Conservation (phyloP, 2,888 invertebrate genomes). For the Caenorhabditis drosophilae region DNA sequence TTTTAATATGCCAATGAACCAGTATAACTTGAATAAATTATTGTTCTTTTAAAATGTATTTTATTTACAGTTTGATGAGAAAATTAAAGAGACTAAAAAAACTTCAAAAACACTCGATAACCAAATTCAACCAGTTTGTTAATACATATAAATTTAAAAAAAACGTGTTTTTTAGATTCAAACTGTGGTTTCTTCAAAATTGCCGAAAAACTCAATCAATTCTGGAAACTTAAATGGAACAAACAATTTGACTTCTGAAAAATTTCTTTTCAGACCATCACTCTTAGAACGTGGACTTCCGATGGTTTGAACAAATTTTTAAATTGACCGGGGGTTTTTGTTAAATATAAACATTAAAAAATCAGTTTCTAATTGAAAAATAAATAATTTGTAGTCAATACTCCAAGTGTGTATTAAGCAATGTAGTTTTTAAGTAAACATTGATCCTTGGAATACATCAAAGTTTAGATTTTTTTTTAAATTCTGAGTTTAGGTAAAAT, state of each 20-base stretch:
- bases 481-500: not conserved
- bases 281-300: constrained; percentile 25
- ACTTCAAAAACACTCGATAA: constrained; percentile 14
- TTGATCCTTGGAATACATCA: too few relatives aligned
- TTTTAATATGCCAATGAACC: not conserved
- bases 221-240: too few relatives aligned
- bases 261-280: constrained; percentile 17
- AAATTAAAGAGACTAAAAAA: constrained; percentile 21
- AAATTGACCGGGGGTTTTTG: too few relatives aligned
- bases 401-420: too few relatives aligned
- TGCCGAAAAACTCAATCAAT: constrained; percentile 5
- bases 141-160: not conserved
- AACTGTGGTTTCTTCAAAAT: not conserved
- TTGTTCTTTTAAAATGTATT: not conserved
- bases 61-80: constrained; percentile 33
- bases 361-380: too few relatives aligned
- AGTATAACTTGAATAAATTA: not conserved
- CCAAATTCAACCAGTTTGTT: constrained; percentile 30
- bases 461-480: too few relatives aligned
- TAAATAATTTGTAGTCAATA: too few relatives aligned
- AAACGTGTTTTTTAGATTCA: not conserved
- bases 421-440: too few relatives aligned
- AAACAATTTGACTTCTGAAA: too few relatives aligned
- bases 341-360: too few relatives aligned
- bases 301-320: constrained; percentile 14